A percentile compares a stretch with the other conserved stretches of the same genome.
phyloP scores from a whole-genome alignment of 2,888 invertebrate genomes.

The Cepaea hortensis region DNA sequence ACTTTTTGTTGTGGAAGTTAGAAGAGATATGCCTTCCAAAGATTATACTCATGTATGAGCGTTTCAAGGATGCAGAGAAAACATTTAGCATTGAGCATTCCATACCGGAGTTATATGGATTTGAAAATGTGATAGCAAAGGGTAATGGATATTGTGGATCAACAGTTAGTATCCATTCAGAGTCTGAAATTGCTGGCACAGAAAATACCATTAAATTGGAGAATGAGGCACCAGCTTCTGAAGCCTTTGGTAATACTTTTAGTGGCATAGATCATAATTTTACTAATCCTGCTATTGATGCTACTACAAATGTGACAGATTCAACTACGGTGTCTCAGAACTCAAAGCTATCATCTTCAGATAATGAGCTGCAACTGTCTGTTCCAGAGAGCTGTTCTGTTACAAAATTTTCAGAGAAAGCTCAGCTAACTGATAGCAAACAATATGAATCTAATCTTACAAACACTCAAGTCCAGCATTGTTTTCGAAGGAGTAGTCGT shows the following conservation, averaged over 20 bases:
- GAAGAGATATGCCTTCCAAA: conserved; percentile 43
- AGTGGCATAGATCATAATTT: not conserved
- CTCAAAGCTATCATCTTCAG: not conserved
- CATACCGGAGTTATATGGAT: not conserved
- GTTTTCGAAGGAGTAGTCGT: conserved; percentile 33
- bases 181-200: not conserved
- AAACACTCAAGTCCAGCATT: not conserved
- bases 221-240: not conserved
- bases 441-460: not conserved
- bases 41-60: conserved; percentile 45
- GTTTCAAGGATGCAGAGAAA: conserved; percentile 27
- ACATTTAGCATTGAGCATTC: conserved; percentile 14
- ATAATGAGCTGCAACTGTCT: not conserved
- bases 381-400: not conserved
- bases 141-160: conserved; percentile 1
- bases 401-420: not conserved
- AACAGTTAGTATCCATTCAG: conserved; percentile 6
- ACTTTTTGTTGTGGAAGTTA: conserved; percentile 44
- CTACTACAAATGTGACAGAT: not conserved
- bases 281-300: not conserved
- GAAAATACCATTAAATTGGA: not conserved
- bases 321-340: not conserved
- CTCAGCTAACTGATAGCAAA: not conserved
- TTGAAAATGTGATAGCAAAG: not conserved
- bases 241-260: not conserved